These are phyloP conservation scores for Ylistrum balloti DNA, from an alignment of 1,140 invertebrate genomes.

Conservation along the genomic window DNA sequence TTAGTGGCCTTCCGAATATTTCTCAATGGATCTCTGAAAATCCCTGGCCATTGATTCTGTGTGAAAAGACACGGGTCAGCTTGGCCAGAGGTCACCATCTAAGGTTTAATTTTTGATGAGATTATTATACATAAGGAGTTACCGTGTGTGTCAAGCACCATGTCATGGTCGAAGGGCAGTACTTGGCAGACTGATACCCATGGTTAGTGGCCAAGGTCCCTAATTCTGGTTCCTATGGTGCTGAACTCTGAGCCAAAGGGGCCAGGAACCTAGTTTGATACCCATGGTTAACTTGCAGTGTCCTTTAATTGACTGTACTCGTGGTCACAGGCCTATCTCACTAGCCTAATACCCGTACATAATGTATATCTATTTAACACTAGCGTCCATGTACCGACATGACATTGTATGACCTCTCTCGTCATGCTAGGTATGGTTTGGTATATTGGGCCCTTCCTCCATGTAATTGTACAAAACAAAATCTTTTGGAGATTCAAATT, in stretches of 20 bases:
- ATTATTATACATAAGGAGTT: conserved; percentile 39
- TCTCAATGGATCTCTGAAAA: neutral
- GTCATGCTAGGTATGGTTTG: neutral
- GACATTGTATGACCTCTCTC: neutral
- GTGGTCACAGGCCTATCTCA: neutral
- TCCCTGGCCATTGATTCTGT: conserved; percentile 25
- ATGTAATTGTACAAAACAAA: neutral
- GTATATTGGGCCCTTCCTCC: neutral
- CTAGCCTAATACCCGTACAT: neutral
- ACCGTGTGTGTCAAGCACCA: conserved; percentile 19
- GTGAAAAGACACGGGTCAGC: conserved; percentile 24
- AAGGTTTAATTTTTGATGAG: conserved; percentile 40
- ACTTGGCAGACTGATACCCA: conserved; percentile 13
- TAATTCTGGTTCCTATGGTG: conserved; percentile 8
- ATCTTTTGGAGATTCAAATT: too few species aligned
- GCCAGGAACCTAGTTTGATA: conserved; percentile 25
- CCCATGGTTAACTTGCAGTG: conserved; percentile 14
- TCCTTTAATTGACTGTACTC: conserved; percentile 15
- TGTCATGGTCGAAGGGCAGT: neutral
- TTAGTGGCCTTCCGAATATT: conserved; percentile 27
- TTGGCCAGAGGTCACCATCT: neutral
- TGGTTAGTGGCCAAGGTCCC: conserved; percentile 23
- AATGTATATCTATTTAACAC: neutral
- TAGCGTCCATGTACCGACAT: neutral
- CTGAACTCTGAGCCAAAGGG: conserved; percentile 14